phyloP scores from a whole-genome alignment of 2,797 vertebrate genomes.

The Chiloscyllium punctatum region DNA sequence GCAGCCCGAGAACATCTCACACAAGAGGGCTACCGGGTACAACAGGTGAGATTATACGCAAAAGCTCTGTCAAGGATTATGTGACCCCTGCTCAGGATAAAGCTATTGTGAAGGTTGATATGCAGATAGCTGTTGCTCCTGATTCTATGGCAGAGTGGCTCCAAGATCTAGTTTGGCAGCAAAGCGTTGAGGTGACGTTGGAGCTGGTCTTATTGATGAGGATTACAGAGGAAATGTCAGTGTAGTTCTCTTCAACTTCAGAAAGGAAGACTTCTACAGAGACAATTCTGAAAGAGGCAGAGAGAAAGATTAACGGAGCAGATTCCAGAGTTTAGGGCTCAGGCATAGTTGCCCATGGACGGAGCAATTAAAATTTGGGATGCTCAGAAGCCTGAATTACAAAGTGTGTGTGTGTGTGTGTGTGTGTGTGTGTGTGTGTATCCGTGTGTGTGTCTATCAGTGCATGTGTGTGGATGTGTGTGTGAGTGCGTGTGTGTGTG shows the following conservation, averaged over 20 bases:
- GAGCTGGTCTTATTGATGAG: conserved; percentile 94
- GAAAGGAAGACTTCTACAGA: conserved; percentile 64
- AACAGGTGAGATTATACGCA: background rate
- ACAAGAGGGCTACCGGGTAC: background rate
- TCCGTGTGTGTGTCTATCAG: too few species aligned
- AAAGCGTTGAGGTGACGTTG: too few species aligned
- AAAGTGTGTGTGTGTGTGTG: too few species aligned
- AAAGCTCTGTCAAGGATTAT: conserved; percentile 55
- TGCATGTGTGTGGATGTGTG: too few species aligned
- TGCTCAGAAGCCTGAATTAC: background rate
- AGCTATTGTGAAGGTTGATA: conserved; percentile 84
- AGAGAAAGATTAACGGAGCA: background rate
- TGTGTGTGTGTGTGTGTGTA: too few species aligned
- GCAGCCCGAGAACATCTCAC: background rate
- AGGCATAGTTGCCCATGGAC: background rate
- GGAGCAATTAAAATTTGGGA: background rate
- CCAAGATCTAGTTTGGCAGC: too few species aligned
- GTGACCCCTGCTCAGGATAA: conserved; percentile 76
- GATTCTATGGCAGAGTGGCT: conserved; percentile 85
- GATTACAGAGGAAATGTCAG: conserved; percentile 95
- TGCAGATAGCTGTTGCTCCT: conserved; percentile 85
- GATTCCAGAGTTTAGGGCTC: background rate
- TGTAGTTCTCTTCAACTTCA: conserved; percentile 91
- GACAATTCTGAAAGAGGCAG: background rate
- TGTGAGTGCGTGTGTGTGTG: too few species aligned